Evolutionary conservation across 2,888 invertebrate genomes (phyloP), one percentile per base, ranked within the genome.

Genomic region (Microplitis manilae): DNA sequence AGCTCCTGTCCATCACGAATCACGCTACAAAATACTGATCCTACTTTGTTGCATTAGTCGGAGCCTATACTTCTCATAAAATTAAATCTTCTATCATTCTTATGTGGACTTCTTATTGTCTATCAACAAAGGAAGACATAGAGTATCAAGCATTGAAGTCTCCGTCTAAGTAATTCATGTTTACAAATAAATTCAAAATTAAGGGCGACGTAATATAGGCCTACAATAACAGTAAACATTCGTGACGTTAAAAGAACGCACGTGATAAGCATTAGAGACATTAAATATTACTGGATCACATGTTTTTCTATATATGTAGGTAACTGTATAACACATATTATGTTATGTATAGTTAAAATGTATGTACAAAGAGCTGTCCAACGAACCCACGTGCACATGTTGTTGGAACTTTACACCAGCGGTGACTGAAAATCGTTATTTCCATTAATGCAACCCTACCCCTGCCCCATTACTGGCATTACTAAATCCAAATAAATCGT

Each of bases 381-480:
- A 85, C 83, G 84, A 86, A 85, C 83, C 83, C 85, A 84, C 81
- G 82, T 84, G 83, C 79, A 79, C 79, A 78, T 79, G 81, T 81
- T 81, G 79, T 75, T 77, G 67, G 61, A 40, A 30, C 41, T 20
- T 59, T 71, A 67, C 38, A 78, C 64, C 62, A 40, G 60, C 82
- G 83, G 84, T 86, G 87, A 87, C 86, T 87, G 85, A 85, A 87
- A 88, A 88, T 87, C 88, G 87, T 88, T 88, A 88, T 84, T 85
- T 83, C 60, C 81, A 81, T 86, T 84, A 84, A 85, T 85, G 65
- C 68, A 68, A 69, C 39, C 59, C 50, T 15, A 39, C 59, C 62
- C 39, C 30, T 30, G 38, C 59, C 59, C 50, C 13, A 13, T 50
- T 50, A 50, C 50, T 8, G 50, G 13, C 13, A 50, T 50, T 13